Base-by-base conservation (phyloP, 2,888 invertebrate genomes). In the Cyclophora albipunctata region DNA sequence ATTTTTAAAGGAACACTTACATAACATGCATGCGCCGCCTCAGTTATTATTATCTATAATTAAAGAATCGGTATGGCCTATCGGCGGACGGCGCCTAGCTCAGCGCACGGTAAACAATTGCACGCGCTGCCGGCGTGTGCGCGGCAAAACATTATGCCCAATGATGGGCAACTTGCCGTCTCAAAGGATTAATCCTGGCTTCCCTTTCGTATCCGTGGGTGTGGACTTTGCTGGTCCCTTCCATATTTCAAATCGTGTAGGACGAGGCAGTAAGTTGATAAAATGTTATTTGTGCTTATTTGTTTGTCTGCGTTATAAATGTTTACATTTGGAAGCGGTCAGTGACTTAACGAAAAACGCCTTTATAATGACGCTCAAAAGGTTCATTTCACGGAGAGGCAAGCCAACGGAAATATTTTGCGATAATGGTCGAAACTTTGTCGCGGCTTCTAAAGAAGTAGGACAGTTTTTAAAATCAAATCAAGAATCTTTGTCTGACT, bases 361-460 rank as follows among this genome's bases (percentile, higher is more conserved):
- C 0, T 68, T 66, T 41, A 54, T 69, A 3, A 51, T 66, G 49
- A 53, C 63, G 0, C 44, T 69, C 2, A 48, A 57, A 0, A 40
- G 69, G n/a, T 71, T 70, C 45, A 55, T 66, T 3, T 46, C 69
- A 2, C 60, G 68, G 3, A 46, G 69, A 3, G 68, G 71, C 0
- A 58, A 57, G 45, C 69, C 70, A 7, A 7, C 35, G n/a, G 65
- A 66, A 43, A 58, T 72, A 20, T 67, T 58, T 48, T 60, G 52
- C 20, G 69, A 71, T 40, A 68, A 67, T 48, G 70, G 68, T 1
- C 54, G 59, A 0, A 67, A 62, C 45, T 67, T 67, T 50, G 62
- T 65, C 2, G 66, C 58, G 0, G 61, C 62, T 1, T 55, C 56
- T 20, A 20, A 20, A 20, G 20, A 20, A 20, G 20, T 20, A 20